These are phyloP conservation scores for Melanotaenia pygmaea DNA, from an alignment of 2,797 vertebrate genomes.

Conservation along the genomic window DNA sequence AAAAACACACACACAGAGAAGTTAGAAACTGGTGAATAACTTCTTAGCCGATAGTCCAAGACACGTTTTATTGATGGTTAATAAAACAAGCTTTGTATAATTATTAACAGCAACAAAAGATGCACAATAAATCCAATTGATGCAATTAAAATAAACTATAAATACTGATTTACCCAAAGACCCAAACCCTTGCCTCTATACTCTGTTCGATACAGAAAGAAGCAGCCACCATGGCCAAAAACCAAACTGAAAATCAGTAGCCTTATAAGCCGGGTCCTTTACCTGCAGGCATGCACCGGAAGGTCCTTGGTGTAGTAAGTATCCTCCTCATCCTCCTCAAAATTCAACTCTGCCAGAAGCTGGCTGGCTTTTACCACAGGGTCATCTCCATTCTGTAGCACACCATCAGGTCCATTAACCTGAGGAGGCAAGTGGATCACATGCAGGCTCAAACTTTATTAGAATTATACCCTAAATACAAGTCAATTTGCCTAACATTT, in stretches of 20 bases:
- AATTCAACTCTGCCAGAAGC: slow-evolving; percentile 92
- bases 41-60: neutral
- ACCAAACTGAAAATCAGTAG: no score
- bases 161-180: no score
- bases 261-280: neutral
- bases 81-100: no score
- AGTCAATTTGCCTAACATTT: neutral
- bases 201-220: no score
- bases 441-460: neutral
- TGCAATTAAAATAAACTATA: no score
- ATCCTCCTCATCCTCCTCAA: slow-evolving; percentile 95
- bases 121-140: no score
- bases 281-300: slow-evolving; percentile 97
- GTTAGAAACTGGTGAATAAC: neutral
- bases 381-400: slow-evolving; percentile 92
- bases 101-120: no score
- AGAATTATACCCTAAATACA: neutral
- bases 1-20: neutral
- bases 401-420: slow-evolving; percentile 91
- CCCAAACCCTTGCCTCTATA: no score
- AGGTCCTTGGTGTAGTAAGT: slow-evolving; percentile 96
- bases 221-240: no score
- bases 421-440: slow-evolving; percentile 50
- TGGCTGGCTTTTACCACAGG: slow-evolving; percentile 92
- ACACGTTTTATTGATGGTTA: neutral